Base-by-base conservation (phyloP, 2,888 invertebrate species). In the Heterodera filipjevi region DNA sequence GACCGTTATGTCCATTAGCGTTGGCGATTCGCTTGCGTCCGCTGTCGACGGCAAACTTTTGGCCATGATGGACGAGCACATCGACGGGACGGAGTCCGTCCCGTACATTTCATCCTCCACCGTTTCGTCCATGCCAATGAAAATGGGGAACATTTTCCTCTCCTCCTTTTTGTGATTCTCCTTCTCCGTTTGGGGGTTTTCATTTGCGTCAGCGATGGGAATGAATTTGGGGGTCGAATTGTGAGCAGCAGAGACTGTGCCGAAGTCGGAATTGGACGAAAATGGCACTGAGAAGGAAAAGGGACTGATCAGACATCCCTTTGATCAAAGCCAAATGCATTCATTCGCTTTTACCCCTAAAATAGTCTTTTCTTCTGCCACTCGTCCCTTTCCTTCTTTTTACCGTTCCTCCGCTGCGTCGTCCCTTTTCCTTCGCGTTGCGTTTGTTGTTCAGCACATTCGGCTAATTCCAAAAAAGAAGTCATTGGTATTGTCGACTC, bases 91-190 rank as follows among this genome's bases (percentile, higher is more conserved):
- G 8, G 75, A 49, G 30, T 64, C 53, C 39, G 75, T 68, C 68
- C 19, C 19, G 33, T 30, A 19, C 33, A 19, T 14, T 16, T 22
- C 33, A 1, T 68, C 68, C 68, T 30, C 68, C 68, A 33, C 68
- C 68, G 68, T 68, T 68, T 82, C 84, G 16, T 81, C 80, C 30
- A 87, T 71, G 33, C 87, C 87, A 53, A 87, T 87, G 80, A 87
- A 87, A 86, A 87, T 87, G 10, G 85, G 84, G 78, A 87, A 87
- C 71, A 87, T 87, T 33, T 32, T 35, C 33, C 33, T 68, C 68
- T 68, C 68, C 22, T 35, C 35, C 68, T 33, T 32, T 19, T 8
- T 27, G 19, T 33, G 16, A 5, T 27, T 19, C 16, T 68, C 33
- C 16, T 68, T 33, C 35, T 32, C 33, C 35, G 19, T 30, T 14